Evolutionary conservation across 1,140 invertebrate species (phyloP).

Genomic region (Drosophila neocordata): DNA sequence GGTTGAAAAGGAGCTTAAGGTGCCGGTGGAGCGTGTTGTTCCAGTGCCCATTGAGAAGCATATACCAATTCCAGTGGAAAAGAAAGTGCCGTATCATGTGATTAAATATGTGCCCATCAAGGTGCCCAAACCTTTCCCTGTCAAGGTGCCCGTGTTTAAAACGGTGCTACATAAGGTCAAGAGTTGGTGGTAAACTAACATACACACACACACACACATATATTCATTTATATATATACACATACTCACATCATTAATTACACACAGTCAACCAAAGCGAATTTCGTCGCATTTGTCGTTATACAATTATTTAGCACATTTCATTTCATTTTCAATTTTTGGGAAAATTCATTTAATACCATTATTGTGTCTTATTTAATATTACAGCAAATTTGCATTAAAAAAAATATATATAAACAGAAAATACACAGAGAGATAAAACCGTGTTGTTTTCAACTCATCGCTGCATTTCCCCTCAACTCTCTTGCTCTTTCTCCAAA

Average conservation of each 20-base stretch:
- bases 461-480: constrained; percentile 42
- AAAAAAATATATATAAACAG: constrained; percentile 44
- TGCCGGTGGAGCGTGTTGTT: constrained; percentile 88
- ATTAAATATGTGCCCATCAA: constrained; percentile 89
- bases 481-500: no score
- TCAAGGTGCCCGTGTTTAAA: constrained; percentile 90
- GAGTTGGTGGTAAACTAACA: constrained; percentile 71
- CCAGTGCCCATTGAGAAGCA: constrained; percentile 89
- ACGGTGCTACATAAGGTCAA: constrained; percentile 86
- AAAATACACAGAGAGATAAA: constrained; percentile 17
- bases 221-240: constrained; percentile 48
- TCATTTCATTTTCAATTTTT: constrained; percentile 31
- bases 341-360: constrained; percentile 61
- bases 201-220: constrained; percentile 5
- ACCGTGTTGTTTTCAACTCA: constrained; percentile 14
- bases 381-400: constrained; percentile 64
- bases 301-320: constrained; percentile 52
- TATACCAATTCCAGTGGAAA: constrained; percentile 89
- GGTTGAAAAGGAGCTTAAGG: constrained; percentile 88
- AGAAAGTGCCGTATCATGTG: constrained; percentile 87
- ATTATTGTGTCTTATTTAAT: constrained; percentile 77
- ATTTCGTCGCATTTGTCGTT: constrained; percentile 21
- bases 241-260: neutral
- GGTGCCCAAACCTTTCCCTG: constrained; percentile 88
- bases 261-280: constrained; percentile 33